phyloP scores from a whole-genome alignment of 2,888 invertebrate genomes.

The Sphinx pinastri region DNA sequence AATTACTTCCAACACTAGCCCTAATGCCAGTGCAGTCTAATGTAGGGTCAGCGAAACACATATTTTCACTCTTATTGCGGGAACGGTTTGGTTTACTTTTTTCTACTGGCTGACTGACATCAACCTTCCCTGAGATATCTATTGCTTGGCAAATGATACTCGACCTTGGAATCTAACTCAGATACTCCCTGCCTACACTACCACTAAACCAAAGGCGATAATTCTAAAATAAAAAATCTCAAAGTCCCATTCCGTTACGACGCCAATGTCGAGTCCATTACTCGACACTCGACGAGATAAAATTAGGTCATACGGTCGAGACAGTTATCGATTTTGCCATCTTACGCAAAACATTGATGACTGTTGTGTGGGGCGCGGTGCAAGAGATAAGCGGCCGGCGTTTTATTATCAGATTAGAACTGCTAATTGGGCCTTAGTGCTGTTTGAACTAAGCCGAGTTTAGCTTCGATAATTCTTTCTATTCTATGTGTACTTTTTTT shows the following conservation, averaged over 20 bases:
- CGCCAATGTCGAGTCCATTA: conserved; percentile 10
- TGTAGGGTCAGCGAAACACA: no score
- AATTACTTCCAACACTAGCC: no score
- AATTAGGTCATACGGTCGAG: conserved; percentile 74
- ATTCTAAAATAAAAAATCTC: not conserved
- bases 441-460: not conserved
- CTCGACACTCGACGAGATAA: conserved; percentile 40
- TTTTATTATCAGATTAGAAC: not conserved
- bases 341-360: conserved; percentile 59
- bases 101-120: no score
- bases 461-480: not conserved
- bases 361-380: conserved; percentile 33
- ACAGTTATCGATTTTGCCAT: conserved; percentile 71
- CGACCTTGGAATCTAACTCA: no score
- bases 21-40: no score
- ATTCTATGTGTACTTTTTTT: no score
- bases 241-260: conserved; percentile 6
- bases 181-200: no score
- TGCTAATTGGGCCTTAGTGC: not conserved
- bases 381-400: conserved; percentile 28
- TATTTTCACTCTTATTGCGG: no score
- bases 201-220: no score
- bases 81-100: no score
- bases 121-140: no score
- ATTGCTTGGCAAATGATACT: no score